Evolutionary conservation across 2,113 vertebrate genomes (phyloP).

Genomic region (Microcebus ravelobensis): DNA sequence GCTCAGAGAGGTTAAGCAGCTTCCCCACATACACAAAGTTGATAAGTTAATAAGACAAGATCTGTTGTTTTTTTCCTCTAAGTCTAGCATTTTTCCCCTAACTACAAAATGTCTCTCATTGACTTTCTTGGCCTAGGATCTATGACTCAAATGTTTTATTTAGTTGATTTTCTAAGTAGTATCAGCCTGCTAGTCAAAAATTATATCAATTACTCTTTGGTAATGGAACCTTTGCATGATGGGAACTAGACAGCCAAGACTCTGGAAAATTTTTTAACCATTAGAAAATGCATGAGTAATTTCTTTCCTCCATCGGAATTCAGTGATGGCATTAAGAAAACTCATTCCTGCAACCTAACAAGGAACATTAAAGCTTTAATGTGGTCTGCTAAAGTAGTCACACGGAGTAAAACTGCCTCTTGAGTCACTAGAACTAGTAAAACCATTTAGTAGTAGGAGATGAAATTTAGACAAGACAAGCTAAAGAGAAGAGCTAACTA

Average conservation of each 20-base stretch:
- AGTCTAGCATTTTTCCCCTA: background rate
- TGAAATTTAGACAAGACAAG: slow-evolving; percentile 53
- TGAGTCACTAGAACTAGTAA: slow-evolving; percentile 69
- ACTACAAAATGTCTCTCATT: slow-evolving; percentile 37
- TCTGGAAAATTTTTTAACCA: slow-evolving; percentile 77
- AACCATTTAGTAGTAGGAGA: slow-evolving; percentile 49
- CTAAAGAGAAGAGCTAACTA: slow-evolving; percentile 53
- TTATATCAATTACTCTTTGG: slow-evolving; percentile 65
- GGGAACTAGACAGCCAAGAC: slow-evolving; percentile 75
- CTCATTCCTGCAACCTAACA: slow-evolving; percentile 71
- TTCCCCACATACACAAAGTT: background rate
- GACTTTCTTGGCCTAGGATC: slow-evolving; percentile 17
- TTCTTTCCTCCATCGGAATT: slow-evolving; percentile 73
- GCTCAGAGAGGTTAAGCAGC: background rate
- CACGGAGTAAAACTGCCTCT: slow-evolving; percentile 52
- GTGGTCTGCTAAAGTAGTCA: slow-evolving; percentile 70
- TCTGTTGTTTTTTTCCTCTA: background rate
- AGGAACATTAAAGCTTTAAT: slow-evolving; percentile 73
- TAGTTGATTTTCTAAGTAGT: slow-evolving; percentile 58
- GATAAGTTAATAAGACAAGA: background rate
- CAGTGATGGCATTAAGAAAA: slow-evolving; percentile 79
- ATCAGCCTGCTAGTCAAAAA: slow-evolving; percentile 67
- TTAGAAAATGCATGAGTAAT: slow-evolving; percentile 81
- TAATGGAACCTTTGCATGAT: slow-evolving; percentile 70
- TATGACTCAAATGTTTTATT: slow-evolving; percentile 65